These are phyloP conservation scores for Sander vitreus DNA, from an alignment of 2,113 vertebrate genomes.

Conservation along the genomic window DNA sequence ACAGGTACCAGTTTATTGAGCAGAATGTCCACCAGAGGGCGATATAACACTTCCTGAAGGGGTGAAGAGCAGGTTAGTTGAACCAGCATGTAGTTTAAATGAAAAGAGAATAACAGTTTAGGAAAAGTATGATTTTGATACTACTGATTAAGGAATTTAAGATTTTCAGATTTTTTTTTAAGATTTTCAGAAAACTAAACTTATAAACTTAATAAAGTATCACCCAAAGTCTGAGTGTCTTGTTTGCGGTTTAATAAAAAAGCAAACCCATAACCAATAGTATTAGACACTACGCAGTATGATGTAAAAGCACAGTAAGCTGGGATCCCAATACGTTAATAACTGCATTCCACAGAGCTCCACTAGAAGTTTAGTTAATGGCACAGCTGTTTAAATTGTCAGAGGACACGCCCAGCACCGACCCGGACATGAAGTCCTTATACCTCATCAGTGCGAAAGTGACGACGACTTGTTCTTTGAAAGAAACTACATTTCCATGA, in stretches of 20 bases:
- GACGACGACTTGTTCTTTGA: neutral
- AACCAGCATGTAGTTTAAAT: neutral
- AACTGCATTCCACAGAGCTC: too few species aligned
- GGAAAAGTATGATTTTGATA: neutral
- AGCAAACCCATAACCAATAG: accelerated
- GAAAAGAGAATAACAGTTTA: neutral
- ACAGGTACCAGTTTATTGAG: neutral
- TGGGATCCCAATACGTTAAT: too few species aligned
- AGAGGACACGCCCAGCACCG: constrained; percentile 27
- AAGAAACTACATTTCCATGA: constrained; percentile 79
- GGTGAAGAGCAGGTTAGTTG: neutral
- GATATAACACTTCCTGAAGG: neutral
- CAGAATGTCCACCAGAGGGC: constrained; percentile 59
- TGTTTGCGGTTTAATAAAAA: neutral
- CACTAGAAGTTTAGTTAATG: too few species aligned
- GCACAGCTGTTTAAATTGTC: constrained; percentile 27
- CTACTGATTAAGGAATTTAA: neutral
- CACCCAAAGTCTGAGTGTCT: neutral
- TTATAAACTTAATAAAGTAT: neutral
- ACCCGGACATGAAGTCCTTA: constrained; percentile 73
- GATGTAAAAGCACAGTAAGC: neutral
- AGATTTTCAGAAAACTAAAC: neutral
- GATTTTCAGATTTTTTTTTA: neutral
- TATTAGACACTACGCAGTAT: neutral
- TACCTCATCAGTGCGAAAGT: neutral